phyloP scores from a whole-genome alignment of 2,113 vertebrate species.

The Turnix velox region DNA sequence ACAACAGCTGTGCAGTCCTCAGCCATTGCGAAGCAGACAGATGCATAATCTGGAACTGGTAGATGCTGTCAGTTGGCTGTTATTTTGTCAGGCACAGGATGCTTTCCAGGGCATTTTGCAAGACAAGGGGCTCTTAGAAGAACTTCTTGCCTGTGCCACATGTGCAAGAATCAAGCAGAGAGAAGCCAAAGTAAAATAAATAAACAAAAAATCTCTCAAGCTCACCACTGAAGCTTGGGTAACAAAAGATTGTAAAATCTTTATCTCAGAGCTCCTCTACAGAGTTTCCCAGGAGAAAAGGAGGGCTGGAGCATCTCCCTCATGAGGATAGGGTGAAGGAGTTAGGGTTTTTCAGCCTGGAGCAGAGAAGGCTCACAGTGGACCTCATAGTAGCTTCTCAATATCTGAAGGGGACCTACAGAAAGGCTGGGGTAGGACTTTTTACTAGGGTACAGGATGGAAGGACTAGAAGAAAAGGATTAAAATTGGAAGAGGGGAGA shows the following conservation, averaged over 20 bases:
- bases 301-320: too few species aligned
- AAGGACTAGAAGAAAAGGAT: too few species aligned
- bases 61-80: background rate
- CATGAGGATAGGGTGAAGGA: too few species aligned
- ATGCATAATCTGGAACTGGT: slow-evolving; percentile 3
- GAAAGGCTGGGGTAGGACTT: too few species aligned
- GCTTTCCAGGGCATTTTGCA: background rate
- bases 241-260: background rate
- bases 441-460: too few species aligned
- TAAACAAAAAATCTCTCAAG: background rate
- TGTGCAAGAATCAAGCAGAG: background rate
- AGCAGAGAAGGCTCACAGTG: too few species aligned
- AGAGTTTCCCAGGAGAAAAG: background rate
- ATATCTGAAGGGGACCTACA: too few species aligned
- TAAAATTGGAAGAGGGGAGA: too few species aligned
- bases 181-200: background rate
- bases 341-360: too few species aligned
- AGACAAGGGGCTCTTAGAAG: background rate
- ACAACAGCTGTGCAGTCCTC: background rate
- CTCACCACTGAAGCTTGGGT: background rate
- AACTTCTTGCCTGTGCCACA: background rate
- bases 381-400: too few species aligned
- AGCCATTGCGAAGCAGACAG: background rate
- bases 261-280: background rate
- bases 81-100: background rate